These are phyloP conservation scores for Drosophila tanythrix DNA, from an alignment of 2,888 invertebrate genomes.

Conservation along the genomic window DNA sequence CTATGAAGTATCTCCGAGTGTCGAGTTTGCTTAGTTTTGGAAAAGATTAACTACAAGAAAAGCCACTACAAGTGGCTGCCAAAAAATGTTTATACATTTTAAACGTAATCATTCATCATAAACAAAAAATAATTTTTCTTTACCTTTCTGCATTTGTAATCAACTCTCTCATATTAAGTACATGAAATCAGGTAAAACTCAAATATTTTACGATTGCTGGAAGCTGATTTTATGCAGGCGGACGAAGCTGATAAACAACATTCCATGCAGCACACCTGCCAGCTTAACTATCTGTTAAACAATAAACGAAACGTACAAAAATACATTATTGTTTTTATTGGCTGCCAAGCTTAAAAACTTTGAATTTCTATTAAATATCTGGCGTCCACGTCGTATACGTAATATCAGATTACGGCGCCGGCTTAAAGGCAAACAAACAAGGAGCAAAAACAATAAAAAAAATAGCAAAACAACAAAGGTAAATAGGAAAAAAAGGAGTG, in stretches of 20 bases:
- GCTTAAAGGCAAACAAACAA: slow-evolving; percentile 71
- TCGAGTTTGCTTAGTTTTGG: background rate
- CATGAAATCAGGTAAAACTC: slow-evolving; percentile 9
- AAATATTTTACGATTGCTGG: slow-evolving; percentile 42
- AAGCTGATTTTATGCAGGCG: slow-evolving; percentile 43
- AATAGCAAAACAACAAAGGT: slow-evolving; percentile 77
- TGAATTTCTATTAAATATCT: slow-evolving; percentile 76
- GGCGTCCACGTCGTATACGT: slow-evolving; percentile 75
- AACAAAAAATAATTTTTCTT: slow-evolving; percentile 2
- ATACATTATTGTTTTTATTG: slow-evolving; percentile 65
- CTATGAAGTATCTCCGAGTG: background rate
- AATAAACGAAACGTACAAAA: slow-evolving; percentile 22
- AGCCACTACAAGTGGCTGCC: background rate
- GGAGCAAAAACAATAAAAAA: slow-evolving; percentile 37
- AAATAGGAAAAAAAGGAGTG: slow-evolving; percentile 61
- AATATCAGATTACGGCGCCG: slow-evolving; percentile 74
- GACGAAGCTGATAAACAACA: slow-evolving; percentile 44
- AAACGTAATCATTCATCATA: slow-evolving; percentile 15
- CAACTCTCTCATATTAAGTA: slow-evolving; percentile 41
- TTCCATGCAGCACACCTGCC: slow-evolving; percentile 42
- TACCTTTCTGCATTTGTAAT: slow-evolving; percentile 42
- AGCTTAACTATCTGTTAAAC: slow-evolving; percentile 61
- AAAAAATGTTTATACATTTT: background rate
- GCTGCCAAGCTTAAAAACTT: slow-evolving; percentile 69
- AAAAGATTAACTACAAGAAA: background rate